These are phyloP conservation scores for Glyptemys insculpta DNA, from an alignment of 2,797 vertebrate species.

Conservation along the genomic window DNA sequence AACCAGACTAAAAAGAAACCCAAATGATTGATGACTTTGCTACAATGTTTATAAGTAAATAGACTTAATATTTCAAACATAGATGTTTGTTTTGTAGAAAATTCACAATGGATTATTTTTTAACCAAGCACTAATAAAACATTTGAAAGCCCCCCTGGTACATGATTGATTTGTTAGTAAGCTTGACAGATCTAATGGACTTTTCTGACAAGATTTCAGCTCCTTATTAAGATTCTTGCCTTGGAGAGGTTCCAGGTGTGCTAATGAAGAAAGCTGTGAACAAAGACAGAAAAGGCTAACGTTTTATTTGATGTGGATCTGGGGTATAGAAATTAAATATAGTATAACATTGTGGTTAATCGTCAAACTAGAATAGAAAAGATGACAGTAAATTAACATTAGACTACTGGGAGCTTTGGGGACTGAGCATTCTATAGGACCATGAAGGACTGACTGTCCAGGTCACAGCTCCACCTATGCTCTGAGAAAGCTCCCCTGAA, in stretches of 20 bases:
- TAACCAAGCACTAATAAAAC: constrained; percentile 47
- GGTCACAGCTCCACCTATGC: fast-evolving
- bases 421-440: not conserved
- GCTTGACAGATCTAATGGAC: constrained; percentile 70
- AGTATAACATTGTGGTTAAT: not conserved
- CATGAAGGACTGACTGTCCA: not conserved
- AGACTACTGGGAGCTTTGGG: not conserved
- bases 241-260: constrained; percentile 72
- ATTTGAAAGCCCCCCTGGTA: constrained; percentile 58
- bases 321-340: not conserved
- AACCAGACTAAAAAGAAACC: not conserved
- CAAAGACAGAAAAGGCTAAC: not conserved
- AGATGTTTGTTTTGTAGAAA: not conserved
- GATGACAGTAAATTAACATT: not conserved
- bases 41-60: not conserved
- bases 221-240: constrained; percentile 47
- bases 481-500: not conserved
- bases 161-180: constrained; percentile 76
- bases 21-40: not conserved
- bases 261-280: constrained; percentile 59
- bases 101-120: constrained; percentile 32
- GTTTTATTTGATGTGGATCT: not conserved
- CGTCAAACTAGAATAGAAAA: not conserved
- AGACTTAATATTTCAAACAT: not conserved
- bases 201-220: constrained; percentile 70